Evolutionary conservation across 2,113 vertebrate genomes (phyloP).

Genomic region (Megaceryle torquata): DNA sequence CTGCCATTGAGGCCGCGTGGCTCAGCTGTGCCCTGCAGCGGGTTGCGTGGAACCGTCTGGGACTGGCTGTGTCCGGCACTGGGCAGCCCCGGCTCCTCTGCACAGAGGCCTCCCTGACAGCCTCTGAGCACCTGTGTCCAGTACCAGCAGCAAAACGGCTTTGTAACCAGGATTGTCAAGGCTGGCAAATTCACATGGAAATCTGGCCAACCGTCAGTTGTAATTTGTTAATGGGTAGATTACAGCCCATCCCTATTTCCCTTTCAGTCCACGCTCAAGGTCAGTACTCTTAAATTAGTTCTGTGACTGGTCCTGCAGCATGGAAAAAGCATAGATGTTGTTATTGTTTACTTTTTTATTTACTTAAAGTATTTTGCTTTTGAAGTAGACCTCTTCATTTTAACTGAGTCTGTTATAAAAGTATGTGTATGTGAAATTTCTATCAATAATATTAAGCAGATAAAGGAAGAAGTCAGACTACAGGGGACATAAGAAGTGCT

Average conservation of each 20-base stretch:
- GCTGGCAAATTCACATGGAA: not conserved
- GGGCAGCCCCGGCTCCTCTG: not conserved
- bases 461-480: constrained; percentile 3
- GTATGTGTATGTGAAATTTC: not conserved
- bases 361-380: not conserved
- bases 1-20: not conserved
- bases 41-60: not conserved
- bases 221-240: not conserved
- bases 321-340: not conserved
- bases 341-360: not conserved
- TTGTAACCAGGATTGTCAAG: not conserved
- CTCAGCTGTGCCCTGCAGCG: not conserved
- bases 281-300: not conserved
- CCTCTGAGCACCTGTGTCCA: accelerated
- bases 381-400: not conserved
- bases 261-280: not conserved
- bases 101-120: not conserved
- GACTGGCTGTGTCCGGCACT: accelerated
- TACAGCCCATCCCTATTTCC: not conserved
- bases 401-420: not conserved
- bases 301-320: not conserved
- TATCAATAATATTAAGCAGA: constrained; percentile 27
- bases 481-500: not conserved
- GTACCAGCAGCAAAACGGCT: not conserved
- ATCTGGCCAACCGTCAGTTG: not conserved